Evolutionary conservation across 2,888 invertebrate genomes (phyloP), one percentile per base, ranked within the genome.

Genomic region (Zelleria hepariella): DNA sequence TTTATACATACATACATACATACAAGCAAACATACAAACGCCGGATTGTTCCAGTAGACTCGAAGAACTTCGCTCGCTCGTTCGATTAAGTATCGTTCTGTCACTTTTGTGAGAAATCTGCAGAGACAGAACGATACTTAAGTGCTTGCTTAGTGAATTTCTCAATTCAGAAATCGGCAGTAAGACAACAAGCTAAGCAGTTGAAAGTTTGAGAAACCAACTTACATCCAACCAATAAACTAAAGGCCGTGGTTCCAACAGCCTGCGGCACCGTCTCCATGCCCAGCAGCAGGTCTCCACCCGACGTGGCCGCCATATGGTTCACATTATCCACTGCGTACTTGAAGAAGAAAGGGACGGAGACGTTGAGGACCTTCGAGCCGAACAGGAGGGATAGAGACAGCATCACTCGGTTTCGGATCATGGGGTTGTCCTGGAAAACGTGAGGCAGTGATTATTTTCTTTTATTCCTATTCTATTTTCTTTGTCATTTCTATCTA

Each of bases 321-420:
- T 97, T 98, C 63, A 98, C 91, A 66, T 92, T 92, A 77, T 99
- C 99, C 61, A 99, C 92, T 0, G 95, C 94, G 74, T 96, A 94
- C 82, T 99, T 98, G 84, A 99, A 98, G 60, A 98, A 84, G 86
- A 99, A 98, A 10, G 99, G 99, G 24, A 99, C 98, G 56, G 93
- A 89, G 1, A 98, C 97, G 72, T 96, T 98, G 73, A 98, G 82
- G 58, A 96, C 77, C 90, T 99, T 97, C 27, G 96, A 95, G 49
- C 94, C 93, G 58, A 94, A 91, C 58, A 97, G 86, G 55, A 97
- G 89, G 0, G 94, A 92, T 57, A 97, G 78, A 5, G 99, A 97
- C 53, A 96, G 71, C 72, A 94, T 91, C 20, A 99, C 99, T 63
- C 98, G 91, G 64, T 91, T 90, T 67, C 92, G 90, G 63, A 96